These are phyloP conservation scores for Salminus brasiliensis DNA, from an alignment of 2,113 vertebrate species.

Conservation along the genomic window DNA sequence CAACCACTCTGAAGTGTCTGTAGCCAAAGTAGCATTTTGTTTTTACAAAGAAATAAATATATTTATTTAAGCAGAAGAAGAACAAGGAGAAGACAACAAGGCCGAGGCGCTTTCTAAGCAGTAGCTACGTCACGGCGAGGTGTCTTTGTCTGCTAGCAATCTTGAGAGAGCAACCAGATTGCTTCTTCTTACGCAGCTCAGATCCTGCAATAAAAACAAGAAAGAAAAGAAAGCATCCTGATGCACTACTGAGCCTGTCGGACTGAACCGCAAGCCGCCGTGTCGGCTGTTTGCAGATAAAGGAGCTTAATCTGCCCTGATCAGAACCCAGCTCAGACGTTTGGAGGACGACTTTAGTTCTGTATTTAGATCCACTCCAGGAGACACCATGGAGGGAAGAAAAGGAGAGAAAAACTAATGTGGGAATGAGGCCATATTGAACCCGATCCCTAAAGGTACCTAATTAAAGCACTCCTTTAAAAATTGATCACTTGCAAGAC, in stretches of 20 bases:
- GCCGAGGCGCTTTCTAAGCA: neutral
- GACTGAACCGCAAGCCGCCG: neutral
- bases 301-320: too few relatives aligned
- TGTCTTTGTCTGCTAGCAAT: neutral
- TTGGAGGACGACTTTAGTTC: neutral
- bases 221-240: constrained; percentile 4
- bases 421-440: neutral
- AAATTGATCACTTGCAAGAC: constrained; percentile 65
- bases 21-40: constrained; percentile 38
- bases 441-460: constrained; percentile 43
- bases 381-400: neutral
- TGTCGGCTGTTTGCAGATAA: neutral
- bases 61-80: constrained; percentile 36
- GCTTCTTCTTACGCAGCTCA: constrained; percentile 18
- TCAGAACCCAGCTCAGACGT: neutral
- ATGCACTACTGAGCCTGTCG: constrained; percentile 2
- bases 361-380: neutral
- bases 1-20: neutral
- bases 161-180: constrained; percentile 26
- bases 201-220: constrained; percentile 27
- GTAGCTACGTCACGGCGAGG: neutral
- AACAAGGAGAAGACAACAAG: too few relatives aligned
- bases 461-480: constrained; percentile 60
- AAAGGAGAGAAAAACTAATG: neutral
- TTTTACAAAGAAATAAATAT: constrained; percentile 67